These are phyloP conservation scores for Bombylius discolor DNA, from an alignment of 2,888 invertebrate species.

Conservation along the genomic window DNA sequence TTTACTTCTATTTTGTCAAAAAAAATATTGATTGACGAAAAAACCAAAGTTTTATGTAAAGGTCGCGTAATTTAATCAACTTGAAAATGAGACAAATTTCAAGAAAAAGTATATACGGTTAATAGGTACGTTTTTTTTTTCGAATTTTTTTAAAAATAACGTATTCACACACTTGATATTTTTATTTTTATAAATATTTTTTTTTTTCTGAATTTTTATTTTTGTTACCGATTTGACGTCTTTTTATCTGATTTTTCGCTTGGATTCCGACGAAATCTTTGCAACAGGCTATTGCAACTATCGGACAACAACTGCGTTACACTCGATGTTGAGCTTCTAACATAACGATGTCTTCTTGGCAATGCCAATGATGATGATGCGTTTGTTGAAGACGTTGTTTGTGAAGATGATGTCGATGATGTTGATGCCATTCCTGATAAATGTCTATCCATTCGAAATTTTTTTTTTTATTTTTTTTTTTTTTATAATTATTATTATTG, in stretches of 20 bases:
- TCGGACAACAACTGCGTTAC: slow-evolving; percentile 77
- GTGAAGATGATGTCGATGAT: slow-evolving; percentile 3
- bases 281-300: slow-evolving; percentile 74
- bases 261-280: slow-evolving; percentile 65
- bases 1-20: too few species aligned
- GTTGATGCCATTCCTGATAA: slow-evolving; percentile 8
- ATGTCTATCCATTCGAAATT: background rate
- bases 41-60: too few species aligned
- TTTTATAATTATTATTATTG: background rate
- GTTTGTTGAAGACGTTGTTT: slow-evolving; percentile 7
- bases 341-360: slow-evolving; percentile 54
- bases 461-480: background rate
- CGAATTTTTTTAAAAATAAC: too few species aligned
- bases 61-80: too few species aligned
- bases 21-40: too few species aligned
- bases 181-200: background rate
- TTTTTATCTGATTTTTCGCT: slow-evolving; percentile 49
- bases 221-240: slow-evolving; percentile 15
- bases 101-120: too few species aligned
- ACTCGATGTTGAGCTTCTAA: slow-evolving; percentile 64
- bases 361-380: slow-evolving; percentile 9
- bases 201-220: background rate
- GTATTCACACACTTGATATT: too few species aligned
- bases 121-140: too few species aligned
- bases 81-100: too few species aligned